These are phyloP conservation scores for Pteruthius melanotis DNA, from an alignment of 2,113 vertebrate species.

Conservation along the genomic window DNA sequence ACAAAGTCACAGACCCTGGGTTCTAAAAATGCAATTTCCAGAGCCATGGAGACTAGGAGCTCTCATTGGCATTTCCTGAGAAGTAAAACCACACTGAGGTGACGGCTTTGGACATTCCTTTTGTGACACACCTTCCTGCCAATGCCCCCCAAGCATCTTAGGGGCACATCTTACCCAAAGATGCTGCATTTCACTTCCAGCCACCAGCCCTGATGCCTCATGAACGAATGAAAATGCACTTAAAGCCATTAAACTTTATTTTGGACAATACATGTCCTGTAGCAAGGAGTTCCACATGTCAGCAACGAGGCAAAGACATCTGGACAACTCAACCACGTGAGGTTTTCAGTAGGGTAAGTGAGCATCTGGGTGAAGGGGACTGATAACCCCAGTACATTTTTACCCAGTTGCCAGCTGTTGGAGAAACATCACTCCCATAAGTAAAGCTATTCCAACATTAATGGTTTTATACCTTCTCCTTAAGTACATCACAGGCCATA, in stretches of 20 bases:
- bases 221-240: background rate
- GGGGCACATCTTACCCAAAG: background rate
- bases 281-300: background rate
- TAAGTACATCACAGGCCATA: conserved; percentile 24
- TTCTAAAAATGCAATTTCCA: background rate
- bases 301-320: background rate
- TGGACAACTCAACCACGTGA: background rate
- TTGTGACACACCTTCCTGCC: background rate
- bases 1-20: background rate
- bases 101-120: background rate
- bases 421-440: background rate
- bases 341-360: background rate
- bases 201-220: background rate
- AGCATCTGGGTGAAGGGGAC: background rate
- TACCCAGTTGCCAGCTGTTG: background rate
- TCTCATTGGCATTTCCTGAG: background rate
- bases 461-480: conserved; percentile 23
- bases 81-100: fast-evolving
- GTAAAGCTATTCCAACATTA: background rate
- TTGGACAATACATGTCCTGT: background rate
- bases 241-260: background rate
- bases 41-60: background rate
- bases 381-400: background rate
- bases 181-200: background rate
- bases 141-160: background rate